A percentile compares a stretch with the other conserved stretches of the same genome.
Evolutionary conservation across 1,140 invertebrate genomes (phyloP).

Genomic region (Lordiphosa clarofinis): DNA sequence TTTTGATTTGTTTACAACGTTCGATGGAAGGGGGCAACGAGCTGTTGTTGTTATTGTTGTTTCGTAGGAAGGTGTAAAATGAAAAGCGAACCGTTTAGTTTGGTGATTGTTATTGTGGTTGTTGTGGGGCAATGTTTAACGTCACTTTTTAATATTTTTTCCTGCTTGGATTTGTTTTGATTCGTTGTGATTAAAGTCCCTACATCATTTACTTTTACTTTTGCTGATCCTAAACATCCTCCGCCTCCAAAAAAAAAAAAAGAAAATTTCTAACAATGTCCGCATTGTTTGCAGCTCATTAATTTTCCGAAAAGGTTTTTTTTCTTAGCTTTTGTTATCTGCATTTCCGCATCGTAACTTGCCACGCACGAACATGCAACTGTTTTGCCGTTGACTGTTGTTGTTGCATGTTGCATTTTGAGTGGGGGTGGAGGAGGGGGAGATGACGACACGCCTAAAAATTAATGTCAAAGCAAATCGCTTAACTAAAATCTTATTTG

Average conservation of each 20-base stretch:
- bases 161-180: constrained; percentile 3
- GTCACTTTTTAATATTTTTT: constrained; percentile 2
- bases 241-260: neutral
- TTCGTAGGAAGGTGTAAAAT: constrained; percentile 13
- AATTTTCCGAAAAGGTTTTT: constrained; percentile 8
- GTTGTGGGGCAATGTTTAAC: constrained; percentile 7
- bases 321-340: constrained; percentile 3
- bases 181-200: constrained; percentile 8
- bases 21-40: neutral
- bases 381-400: constrained; percentile 3
- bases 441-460: constrained; percentile 8
- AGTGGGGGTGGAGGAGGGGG: neutral
- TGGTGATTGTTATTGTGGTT: constrained; percentile 9
- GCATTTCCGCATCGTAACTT: constrained; percentile 15
- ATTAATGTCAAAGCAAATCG: too few species aligned
- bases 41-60: constrained; percentile 3
- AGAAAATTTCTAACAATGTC: constrained; percentile 9
- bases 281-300: constrained; percentile 13
- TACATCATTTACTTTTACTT: constrained; percentile 9
- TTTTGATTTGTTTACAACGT: constrained; percentile 16
- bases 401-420: constrained; percentile 7
- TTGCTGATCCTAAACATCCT: constrained; percentile 7
- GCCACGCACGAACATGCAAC: constrained; percentile 14
- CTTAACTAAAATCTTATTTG: constrained; percentile 4
- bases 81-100: constrained; percentile 5